phyloP scores from a whole-genome alignment of 92 coral and sea anemone species.

The Siderastrea siderea region DNA sequence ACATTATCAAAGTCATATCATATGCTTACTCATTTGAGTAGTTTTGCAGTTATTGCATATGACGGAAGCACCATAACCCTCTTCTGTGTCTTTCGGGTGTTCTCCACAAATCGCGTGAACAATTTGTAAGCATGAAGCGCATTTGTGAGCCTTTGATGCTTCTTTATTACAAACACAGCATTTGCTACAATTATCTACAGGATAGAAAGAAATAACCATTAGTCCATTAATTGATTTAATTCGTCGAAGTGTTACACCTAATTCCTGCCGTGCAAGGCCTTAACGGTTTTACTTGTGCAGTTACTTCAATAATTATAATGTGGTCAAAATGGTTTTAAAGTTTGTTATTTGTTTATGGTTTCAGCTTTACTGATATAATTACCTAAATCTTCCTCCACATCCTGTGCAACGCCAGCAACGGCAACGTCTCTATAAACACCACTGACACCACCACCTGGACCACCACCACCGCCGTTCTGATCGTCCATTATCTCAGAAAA shows the following conservation, averaged over 20 bases:
- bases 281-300: neutral
- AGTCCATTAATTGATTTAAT: no score
- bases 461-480: neutral
- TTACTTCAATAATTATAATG: no score
- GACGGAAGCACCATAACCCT: conserved; percentile 3
- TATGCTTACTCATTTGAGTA: neutral
- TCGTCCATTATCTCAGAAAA: neutral
- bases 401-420: no score
- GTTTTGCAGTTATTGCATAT: conserved; percentile 2
- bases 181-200: no score
- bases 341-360: no score
- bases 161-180: no score
- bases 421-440: neutral
- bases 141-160: no score
- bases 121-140: neutral
- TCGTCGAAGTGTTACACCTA: no score
- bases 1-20: neutral
- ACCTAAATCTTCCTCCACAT: neutral
- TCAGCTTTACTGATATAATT: no score
- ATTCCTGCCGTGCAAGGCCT: no score
- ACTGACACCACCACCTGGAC: neutral
- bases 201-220: no score
- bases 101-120: conserved; percentile 2
- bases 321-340: no score
- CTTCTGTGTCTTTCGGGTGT: neutral